Percentiles rank a stretch among this genome's conserved stretches.
phyloP scores from a whole-genome alignment of 2,888 invertebrate genomes.

The Drosophila tripunctata region DNA sequence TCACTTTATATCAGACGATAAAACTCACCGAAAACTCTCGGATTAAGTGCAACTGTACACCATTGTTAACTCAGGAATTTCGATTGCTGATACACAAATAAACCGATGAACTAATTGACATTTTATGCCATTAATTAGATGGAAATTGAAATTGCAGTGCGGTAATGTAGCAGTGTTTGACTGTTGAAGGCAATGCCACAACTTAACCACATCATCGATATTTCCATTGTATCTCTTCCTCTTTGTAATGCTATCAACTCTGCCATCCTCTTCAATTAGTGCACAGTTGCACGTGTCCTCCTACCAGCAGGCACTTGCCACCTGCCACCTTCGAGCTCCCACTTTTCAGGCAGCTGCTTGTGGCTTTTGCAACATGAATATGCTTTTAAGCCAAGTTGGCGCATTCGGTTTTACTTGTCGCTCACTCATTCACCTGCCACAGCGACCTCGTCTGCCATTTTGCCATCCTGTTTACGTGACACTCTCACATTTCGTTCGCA shows the following conservation, averaged over 20 bases:
- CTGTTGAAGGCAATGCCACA: conserved; percentile 42
- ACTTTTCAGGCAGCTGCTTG: background rate
- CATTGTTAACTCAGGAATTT: too few relatives aligned
- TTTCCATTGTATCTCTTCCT: conserved; percentile 11
- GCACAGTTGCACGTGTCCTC: conserved; percentile 34
- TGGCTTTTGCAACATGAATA: conserved; percentile 54
- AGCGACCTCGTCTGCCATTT: background rate
- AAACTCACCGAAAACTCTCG: background rate
- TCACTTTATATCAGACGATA: background rate
- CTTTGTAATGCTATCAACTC: background rate
- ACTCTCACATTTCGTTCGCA: background rate
- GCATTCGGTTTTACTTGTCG: conserved; percentile 34
- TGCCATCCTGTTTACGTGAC: background rate
- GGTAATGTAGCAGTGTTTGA: conserved; percentile 28
- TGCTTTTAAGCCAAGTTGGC: conserved; percentile 53
- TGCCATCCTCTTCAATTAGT: conserved; percentile 52
- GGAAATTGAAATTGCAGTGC: background rate
- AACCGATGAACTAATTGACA: conserved; percentile 36
- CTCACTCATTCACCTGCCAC: conserved; percentile 1
- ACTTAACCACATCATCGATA: conserved; percentile 16
- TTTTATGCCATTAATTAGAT: conserved; percentile 32
- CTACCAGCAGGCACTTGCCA: background rate
- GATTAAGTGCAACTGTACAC: too few relatives aligned
- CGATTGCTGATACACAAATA: too few relatives aligned
- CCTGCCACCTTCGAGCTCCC: too few relatives aligned